These are phyloP conservation scores for Moxostoma hubbsi DNA, from an alignment of 2,797 vertebrate genomes.

Conservation along the genomic window DNA sequence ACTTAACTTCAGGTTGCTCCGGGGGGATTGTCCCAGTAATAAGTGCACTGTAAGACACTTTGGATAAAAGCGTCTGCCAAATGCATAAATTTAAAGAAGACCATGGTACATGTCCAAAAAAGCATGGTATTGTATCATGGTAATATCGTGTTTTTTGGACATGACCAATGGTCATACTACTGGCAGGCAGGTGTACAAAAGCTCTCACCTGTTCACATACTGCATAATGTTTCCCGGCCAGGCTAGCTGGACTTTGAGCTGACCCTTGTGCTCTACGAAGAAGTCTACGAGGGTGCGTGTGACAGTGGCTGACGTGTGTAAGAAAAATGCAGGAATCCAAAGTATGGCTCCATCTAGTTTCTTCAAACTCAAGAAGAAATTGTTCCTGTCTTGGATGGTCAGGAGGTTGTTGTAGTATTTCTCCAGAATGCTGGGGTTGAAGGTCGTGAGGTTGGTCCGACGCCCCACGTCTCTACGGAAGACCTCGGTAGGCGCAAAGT, in stretches of 20 bases:
- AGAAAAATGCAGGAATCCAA: slow-evolving; percentile 98
- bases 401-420: slow-evolving; percentile 98
- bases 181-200: background rate
- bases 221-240: slow-evolving; percentile 99
- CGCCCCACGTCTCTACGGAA: slow-evolving; percentile 93
- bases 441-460: slow-evolving; percentile 95
- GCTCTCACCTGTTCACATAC: slow-evolving; percentile 90
- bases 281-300: slow-evolving; percentile 96
- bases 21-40: no score
- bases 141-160: no score
- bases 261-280: slow-evolving; percentile 92
- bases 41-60: no score
- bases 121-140: no score
- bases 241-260: slow-evolving; percentile 91
- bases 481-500: slow-evolving; percentile 93
- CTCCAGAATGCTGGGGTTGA: slow-evolving; percentile 97
- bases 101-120: no score
- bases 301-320: slow-evolving; percentile 94
- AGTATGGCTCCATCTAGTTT: slow-evolving; percentile 92
- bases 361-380: slow-evolving; percentile 95
- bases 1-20: no score
- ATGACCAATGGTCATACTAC: no score
- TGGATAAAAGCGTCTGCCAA: no score
- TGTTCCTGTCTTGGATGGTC: slow-evolving; percentile 97
- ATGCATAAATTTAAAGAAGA: no score